Percentiles rank a stretch among this genome's conserved stretches.
Conservation (phyloP, 2,888 invertebrate species). For the Cheilosia vulpina region DNA sequence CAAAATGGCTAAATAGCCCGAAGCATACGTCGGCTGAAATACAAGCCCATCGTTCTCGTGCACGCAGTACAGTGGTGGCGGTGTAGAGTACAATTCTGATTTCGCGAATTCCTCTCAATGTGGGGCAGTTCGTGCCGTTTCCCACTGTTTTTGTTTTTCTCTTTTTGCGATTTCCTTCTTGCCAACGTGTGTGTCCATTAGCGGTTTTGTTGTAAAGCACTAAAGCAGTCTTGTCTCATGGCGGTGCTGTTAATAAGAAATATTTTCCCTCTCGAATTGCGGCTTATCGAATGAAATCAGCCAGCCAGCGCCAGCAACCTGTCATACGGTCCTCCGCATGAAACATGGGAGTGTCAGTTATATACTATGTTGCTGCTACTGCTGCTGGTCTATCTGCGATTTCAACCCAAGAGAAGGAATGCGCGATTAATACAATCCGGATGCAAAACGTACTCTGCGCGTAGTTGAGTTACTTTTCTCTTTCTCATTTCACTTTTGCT, state of each 20-base stretch:
- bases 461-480: conserved; percentile 63
- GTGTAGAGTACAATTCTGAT: conserved; percentile 17
- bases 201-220: background rate
- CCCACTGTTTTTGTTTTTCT: conserved; percentile 8
- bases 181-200: conserved; percentile 28
- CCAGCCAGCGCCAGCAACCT: conserved; percentile 59
- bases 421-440: conserved; percentile 63
- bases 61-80: background rate
- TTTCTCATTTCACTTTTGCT: conserved; percentile 69
- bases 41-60: background rate
- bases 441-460: conserved; percentile 46
- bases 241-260: conserved; percentile 25
- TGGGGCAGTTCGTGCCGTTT: conserved; percentile 38
- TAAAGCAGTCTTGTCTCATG: conserved; percentile 20
- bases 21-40: background rate
- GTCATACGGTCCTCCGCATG: conserved; percentile 40
- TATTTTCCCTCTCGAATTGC: conserved; percentile 48
- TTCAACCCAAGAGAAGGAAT: conserved; percentile 49
- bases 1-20: conserved; percentile 1
- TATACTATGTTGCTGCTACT: conserved; percentile 5
- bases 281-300: conserved; percentile 42
- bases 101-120: conserved; percentile 40
- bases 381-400: conserved; percentile 13
- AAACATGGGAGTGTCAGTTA: conserved; percentile 45
- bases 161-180: conserved; percentile 21